phyloP scores from a whole-genome alignment of 2,888 invertebrate genomes.

The Ligdia adustata region DNA sequence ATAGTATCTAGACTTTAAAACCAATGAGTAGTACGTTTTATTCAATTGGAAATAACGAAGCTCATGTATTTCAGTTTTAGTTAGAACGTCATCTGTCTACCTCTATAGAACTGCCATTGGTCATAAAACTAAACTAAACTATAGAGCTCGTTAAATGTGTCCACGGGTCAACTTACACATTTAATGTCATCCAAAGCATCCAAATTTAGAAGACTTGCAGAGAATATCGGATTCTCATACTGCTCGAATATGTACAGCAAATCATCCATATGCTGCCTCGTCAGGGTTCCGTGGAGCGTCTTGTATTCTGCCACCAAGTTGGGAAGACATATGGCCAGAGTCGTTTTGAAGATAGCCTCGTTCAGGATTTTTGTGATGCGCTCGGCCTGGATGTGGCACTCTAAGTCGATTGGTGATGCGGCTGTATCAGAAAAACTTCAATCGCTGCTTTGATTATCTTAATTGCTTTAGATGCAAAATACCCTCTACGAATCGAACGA shows the following conservation, averaged over 20 bases:
- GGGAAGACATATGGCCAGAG: slow-evolving; percentile 69
- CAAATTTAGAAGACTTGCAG: slow-evolving; percentile 64
- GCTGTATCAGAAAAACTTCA: too few relatives aligned
- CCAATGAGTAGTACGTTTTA: too few relatives aligned
- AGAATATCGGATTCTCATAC: slow-evolving; percentile 70
- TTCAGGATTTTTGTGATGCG: slow-evolving; percentile 80
- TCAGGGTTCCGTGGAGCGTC: slow-evolving; percentile 54
- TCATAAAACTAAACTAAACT: too few relatives aligned
- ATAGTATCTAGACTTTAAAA: too few relatives aligned
- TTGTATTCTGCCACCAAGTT: slow-evolving; percentile 65
- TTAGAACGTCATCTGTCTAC: too few relatives aligned
- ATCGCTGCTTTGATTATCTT: too few relatives aligned
- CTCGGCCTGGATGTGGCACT: slow-evolving; percentile 69
- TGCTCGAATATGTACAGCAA: slow-evolving; percentile 72
- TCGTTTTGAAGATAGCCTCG: slow-evolving; percentile 68
- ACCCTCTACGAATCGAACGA: too few relatives aligned
- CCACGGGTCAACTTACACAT: slow-evolving; percentile 59
- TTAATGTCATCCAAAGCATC: slow-evolving; percentile 70
- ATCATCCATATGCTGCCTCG: slow-evolving; percentile 66
- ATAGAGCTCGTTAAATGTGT: too few relatives aligned
- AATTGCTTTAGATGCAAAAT: too few relatives aligned
- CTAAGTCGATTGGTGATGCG: slow-evolving; percentile 33
- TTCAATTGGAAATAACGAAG: too few relatives aligned
- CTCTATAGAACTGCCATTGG: too few relatives aligned
- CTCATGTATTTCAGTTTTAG: too few relatives aligned